Percentiles rank a stretch among this genome's conserved stretches.
phyloP scores from a whole-genome alignment of 2,113 vertebrate genomes.

The Phasianus colchicus region DNA sequence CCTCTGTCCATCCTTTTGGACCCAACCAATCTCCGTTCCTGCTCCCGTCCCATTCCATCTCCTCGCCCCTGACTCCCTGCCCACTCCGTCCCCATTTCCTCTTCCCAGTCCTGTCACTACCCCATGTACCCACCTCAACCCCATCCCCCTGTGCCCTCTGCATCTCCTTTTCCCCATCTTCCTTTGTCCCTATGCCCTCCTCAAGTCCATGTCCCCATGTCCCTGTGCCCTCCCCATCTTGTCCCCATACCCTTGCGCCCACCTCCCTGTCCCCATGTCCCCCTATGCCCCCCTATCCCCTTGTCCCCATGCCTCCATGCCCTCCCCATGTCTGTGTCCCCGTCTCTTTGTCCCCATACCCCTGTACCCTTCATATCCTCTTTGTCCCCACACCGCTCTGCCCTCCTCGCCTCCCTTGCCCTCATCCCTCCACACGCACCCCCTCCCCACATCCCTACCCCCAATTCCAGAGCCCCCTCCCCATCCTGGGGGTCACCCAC shows the following conservation, averaged over 20 bases:
- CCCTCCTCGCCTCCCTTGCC: background rate
- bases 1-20: background rate
- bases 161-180: too few relatives aligned
- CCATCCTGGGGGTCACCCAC: constrained; percentile 22
- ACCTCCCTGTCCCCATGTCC: background rate
- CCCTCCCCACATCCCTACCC: background rate
- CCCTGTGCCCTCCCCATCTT: background rate
- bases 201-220: background rate
- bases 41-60: background rate
- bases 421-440: background rate
- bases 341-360: background rate
- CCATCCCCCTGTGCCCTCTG: background rate
- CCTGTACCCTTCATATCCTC: background rate
- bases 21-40: background rate
- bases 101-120: background rate
- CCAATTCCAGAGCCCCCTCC: background rate
- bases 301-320: too few relatives aligned
- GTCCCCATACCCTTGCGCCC: background rate
- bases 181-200: too few relatives aligned
- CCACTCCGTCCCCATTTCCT: background rate
- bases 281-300: background rate
- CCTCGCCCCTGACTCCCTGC: too few relatives aligned
- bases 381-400: background rate
- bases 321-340: background rate
- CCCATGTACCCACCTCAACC: background rate